Evolutionary conservation across 2,888 invertebrate genomes (phyloP).

Genomic region (Arge pagana): DNA sequence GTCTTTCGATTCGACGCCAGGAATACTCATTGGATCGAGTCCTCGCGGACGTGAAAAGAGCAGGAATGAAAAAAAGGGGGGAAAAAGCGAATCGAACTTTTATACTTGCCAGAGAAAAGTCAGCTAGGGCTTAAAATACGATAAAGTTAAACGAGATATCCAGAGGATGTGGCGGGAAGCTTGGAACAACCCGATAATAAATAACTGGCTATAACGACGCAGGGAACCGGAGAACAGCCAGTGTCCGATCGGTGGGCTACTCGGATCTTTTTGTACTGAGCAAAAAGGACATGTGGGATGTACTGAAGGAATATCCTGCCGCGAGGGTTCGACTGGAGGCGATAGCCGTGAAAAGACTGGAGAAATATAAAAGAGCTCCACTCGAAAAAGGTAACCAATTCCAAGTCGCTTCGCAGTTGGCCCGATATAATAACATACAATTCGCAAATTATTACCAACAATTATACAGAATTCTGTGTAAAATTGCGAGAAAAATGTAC

Average conservation of each 20-base stretch:
- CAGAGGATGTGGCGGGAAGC: constrained; percentile 38
- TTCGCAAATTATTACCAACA: constrained; percentile 10
- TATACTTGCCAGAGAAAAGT: background rate
- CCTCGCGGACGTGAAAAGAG: too few relatives aligned
- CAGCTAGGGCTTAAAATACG: constrained; percentile 23
- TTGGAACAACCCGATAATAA: constrained; percentile 53
- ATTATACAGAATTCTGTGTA: background rate
- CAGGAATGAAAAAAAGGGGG: background rate
- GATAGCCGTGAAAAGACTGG: constrained; percentile 95
- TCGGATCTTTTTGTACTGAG: constrained; percentile 98
- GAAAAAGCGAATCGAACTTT: background rate
- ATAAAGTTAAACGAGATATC: constrained; percentile 23
- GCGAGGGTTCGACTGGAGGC: constrained; percentile 94
- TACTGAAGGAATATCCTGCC: constrained; percentile 93
- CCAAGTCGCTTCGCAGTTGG: constrained; percentile 23
- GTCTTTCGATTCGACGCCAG: too few relatives aligned
- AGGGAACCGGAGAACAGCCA: constrained; percentile 98
- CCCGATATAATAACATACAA: constrained; percentile 6
- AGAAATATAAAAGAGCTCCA: constrained; percentile 95
- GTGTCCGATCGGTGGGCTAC: constrained; percentile 97
- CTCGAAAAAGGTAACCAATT: constrained; percentile 80
- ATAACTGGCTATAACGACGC: constrained; percentile 59
- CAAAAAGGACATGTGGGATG: constrained; percentile 99
- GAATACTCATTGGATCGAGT: too few relatives aligned
- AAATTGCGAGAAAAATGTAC: background rate